These are phyloP conservation scores for Eurytemora carolleeae DNA, from an alignment of 1,140 invertebrate genomes.

Conservation along the genomic window DNA sequence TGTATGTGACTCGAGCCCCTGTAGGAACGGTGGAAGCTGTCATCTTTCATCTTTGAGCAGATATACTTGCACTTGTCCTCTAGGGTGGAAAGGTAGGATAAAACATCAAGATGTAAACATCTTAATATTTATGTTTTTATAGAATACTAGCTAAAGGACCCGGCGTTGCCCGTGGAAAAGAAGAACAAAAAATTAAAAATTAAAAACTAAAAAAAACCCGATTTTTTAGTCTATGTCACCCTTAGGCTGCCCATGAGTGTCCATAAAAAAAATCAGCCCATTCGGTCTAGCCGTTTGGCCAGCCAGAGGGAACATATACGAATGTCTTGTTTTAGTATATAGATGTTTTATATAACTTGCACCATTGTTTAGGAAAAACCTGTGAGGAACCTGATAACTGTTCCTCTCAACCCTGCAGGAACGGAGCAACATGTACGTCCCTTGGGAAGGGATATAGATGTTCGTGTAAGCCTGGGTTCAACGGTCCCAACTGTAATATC, in stretches of 20 bases:
- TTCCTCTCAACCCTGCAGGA: slow-evolving; percentile 61
- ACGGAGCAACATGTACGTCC: slow-evolving; percentile 59
- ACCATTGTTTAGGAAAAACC: slow-evolving; percentile 40
- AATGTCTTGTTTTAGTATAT: too few species aligned
- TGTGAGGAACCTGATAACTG: slow-evolving; percentile 75
- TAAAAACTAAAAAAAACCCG: background rate
- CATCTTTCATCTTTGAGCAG: slow-evolving; percentile 45
- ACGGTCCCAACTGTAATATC: slow-evolving; percentile 56
- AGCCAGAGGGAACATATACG: too few species aligned
- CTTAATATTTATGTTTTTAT: background rate
- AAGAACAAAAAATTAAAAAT: background rate
- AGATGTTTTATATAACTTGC: background rate
- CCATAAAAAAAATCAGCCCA: too few species aligned
- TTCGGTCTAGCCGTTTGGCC: too few species aligned
- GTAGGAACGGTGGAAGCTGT: slow-evolving; percentile 64
- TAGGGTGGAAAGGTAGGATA: slow-evolving; percentile 56
- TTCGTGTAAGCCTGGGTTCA: slow-evolving; percentile 63
- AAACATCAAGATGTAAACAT: background rate
- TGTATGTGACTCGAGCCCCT: slow-evolving; percentile 69
- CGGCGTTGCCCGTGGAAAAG: too few species aligned
- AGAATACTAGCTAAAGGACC: too few species aligned
- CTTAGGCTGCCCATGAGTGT: too few species aligned
- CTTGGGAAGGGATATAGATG: slow-evolving; percentile 52
- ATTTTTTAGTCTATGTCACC: too few species aligned
- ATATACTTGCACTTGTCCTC: slow-evolving; percentile 59